phyloP scores from a whole-genome alignment of 1,140 invertebrate species.

The Zaprionus vittiger region DNA sequence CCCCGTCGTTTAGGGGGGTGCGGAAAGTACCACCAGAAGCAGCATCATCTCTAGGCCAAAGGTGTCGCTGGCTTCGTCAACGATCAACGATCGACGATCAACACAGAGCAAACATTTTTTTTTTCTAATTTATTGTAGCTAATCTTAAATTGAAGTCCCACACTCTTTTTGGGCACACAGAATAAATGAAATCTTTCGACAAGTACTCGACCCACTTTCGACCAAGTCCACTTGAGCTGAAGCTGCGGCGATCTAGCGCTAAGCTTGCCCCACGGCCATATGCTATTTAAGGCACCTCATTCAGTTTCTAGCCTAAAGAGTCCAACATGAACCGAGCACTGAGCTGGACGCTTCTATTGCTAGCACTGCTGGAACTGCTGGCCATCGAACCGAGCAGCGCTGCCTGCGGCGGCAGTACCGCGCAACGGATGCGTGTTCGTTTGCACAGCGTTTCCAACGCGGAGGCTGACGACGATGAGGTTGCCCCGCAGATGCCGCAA shows the following conservation, averaged over 20 bases:
- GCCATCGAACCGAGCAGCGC: neutral
- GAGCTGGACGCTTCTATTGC: neutral
- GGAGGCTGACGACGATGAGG: neutral
- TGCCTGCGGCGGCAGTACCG: neutral
- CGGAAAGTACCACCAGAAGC: neutral
- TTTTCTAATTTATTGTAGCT: conserved; percentile 77
- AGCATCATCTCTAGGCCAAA: neutral
- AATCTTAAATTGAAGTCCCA: conserved; percentile 47
- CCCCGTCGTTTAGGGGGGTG: conserved; percentile 36
- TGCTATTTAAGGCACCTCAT: conserved; percentile 34
- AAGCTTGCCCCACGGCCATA: neutral
- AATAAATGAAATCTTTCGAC: conserved; percentile 47
- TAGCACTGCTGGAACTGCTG: conserved; percentile 3
- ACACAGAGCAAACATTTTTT: conserved; percentile 46
- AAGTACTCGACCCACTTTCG: conserved; percentile 41
- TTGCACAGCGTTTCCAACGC: conserved; percentile 20
- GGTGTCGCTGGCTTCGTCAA: neutral
- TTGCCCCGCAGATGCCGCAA: neutral
- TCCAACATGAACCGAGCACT: conserved; percentile 25
- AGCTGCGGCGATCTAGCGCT: too few species aligned
- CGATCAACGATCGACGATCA: neutral
- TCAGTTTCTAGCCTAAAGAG: neutral
- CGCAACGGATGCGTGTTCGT: conserved; percentile 1
- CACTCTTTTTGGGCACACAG: conserved; percentile 30
- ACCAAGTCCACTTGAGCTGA: neutral